These are phyloP conservation scores for Halcyon senegalensis DNA, from an alignment of 2,113 vertebrate species.

Conservation along the genomic window DNA sequence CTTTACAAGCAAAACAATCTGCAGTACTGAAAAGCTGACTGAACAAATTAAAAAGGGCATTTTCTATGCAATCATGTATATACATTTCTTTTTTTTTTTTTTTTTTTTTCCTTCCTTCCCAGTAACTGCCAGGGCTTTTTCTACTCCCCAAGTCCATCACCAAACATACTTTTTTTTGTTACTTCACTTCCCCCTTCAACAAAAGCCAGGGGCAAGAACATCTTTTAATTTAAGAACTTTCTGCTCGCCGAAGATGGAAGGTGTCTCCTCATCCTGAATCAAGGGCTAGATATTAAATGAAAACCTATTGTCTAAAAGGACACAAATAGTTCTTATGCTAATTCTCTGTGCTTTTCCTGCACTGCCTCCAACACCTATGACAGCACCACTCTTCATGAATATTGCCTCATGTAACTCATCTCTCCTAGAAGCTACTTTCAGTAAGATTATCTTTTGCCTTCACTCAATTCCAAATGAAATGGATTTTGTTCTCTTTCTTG, in stretches of 20 bases:
- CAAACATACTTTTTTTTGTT: background rate
- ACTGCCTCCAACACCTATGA: background rate
- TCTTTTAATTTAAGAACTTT: background rate
- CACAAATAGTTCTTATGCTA: background rate
- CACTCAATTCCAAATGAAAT: background rate
- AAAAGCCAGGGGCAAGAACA: background rate
- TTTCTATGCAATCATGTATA: background rate
- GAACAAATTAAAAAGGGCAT: background rate
- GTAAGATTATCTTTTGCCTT: background rate
- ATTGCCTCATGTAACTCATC: background rate
- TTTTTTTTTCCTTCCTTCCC: background rate
- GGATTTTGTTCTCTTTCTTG: background rate
- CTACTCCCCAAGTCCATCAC: background rate
- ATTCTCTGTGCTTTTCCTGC: background rate
- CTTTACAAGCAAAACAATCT: background rate
- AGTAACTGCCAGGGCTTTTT: background rate
- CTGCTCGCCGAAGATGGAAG: background rate
- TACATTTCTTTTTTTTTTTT: background rate
- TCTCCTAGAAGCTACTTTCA: background rate
- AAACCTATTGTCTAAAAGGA: background rate
- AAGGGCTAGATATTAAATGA: background rate
- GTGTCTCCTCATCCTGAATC: background rate
- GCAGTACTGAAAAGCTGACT: background rate
- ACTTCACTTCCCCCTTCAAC: background rate
- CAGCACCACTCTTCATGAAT: background rate